Conservation (phyloP, 2,888 invertebrate genomes). For the Stenchaetothrips biformis region DNA sequence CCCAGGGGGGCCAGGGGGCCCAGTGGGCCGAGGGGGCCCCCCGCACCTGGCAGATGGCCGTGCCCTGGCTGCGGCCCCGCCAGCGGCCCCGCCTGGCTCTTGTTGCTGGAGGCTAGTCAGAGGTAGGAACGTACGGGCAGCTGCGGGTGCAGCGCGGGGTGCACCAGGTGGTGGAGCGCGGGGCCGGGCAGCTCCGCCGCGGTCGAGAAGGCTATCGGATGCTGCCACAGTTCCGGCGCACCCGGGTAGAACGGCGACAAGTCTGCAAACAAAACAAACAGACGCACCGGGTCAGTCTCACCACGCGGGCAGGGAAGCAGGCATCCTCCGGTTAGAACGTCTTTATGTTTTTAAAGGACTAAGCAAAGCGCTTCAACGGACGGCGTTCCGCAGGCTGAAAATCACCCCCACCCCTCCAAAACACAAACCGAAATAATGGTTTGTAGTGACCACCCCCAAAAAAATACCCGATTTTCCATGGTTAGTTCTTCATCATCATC, state of each 20-base stretch:
- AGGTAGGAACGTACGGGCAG: slow-evolving; percentile 95
- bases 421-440: no score
- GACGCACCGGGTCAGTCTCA: not conserved
- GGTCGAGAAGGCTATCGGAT: slow-evolving; percentile 74
- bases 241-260: slow-evolving; percentile 94
- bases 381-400: no score
- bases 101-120: slow-evolving; percentile 77
- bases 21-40: slow-evolving; percentile 51
- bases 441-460: no score
- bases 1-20: slow-evolving; percentile 31
- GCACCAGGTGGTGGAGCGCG: slow-evolving; percentile 82
- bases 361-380: not conserved
- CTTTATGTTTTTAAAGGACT: not conserved
- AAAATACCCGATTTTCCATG: no score
- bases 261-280: slow-evolving; percentile 59
- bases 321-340: no score
- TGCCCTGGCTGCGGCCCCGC: not conserved
- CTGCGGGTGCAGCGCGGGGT: slow-evolving; percentile 96
- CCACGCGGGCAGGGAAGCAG: not conserved
- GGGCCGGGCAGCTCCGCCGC: slow-evolving; percentile 77
- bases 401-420: not conserved
- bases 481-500: no score
- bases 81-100: not conserved
- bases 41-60: not conserved
- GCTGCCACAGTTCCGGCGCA: slow-evolving; percentile 91